Evolutionary conservation across 2,113 vertebrate species (phyloP).

Genomic region (Echinops telfairi): DNA sequence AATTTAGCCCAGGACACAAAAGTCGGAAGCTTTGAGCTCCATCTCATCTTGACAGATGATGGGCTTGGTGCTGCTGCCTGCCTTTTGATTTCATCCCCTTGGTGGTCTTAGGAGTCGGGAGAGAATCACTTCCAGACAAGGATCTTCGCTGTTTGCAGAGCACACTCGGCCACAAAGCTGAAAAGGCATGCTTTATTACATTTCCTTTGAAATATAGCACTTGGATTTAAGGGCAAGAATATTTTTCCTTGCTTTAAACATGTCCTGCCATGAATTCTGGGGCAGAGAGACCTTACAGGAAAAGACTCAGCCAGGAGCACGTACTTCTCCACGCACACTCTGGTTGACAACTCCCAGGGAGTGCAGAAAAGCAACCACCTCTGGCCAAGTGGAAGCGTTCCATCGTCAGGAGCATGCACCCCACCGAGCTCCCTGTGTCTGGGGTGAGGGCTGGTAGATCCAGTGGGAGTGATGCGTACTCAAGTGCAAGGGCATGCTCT

Average conservation of each 20-base stretch:
- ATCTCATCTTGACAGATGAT: constrained; percentile 53
- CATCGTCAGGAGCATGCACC: fast-evolving
- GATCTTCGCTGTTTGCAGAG: constrained; percentile 53
- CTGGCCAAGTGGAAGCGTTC: too few species aligned
- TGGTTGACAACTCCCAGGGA: neutral
- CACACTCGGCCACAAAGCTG: constrained; percentile 16
- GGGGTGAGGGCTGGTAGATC: fast-evolving
- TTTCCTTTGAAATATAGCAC: constrained; percentile 64
- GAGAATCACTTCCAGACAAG: constrained; percentile 68
- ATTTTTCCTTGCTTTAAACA: constrained; percentile 46
- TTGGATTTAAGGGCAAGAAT: constrained; percentile 60
- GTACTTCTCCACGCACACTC: neutral
- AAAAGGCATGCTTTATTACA: constrained; percentile 51
- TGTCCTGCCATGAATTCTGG: neutral
- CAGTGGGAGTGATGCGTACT: fast-evolving
- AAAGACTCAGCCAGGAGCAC: neutral
- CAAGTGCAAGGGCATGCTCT: fast-evolving
- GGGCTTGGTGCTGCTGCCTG: neutral
- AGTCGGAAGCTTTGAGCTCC: constrained; percentile 52
- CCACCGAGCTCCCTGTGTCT: neutral
- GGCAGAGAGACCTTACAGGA: neutral
- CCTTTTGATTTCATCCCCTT: constrained; percentile 68
- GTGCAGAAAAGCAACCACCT: neutral
- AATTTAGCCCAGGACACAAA: constrained; percentile 71
- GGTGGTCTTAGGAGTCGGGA: constrained; percentile 40